Evolutionary conservation across 2,113 vertebrate genomes (phyloP).

Genomic region (Catharus fuscescens): DNA sequence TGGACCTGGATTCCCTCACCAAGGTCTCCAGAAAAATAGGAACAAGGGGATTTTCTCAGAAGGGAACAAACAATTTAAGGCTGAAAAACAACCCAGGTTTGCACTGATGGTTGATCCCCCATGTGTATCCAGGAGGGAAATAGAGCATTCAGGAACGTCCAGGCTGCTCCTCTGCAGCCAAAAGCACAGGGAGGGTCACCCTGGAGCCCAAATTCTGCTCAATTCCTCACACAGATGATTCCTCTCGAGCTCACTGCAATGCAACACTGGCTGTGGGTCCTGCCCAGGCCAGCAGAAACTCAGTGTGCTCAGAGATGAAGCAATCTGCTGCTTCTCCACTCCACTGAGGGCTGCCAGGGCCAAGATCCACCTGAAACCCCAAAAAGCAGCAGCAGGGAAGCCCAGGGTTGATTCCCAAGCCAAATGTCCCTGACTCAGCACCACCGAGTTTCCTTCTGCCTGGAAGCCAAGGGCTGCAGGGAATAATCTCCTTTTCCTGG

Average conservation of each 20-base stretch:
- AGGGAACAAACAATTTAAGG: background rate
- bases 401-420: background rate
- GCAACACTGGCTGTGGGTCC: background rate
- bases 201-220: background rate
- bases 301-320: background rate
- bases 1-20: background rate
- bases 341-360: background rate
- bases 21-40: background rate
- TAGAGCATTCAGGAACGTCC: rapidly evolving
- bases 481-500: background rate
- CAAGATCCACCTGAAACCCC: background rate
- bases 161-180: background rate
- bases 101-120: background rate
- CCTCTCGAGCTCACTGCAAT: background rate
- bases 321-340: background rate
- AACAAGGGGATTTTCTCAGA: background rate
- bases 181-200: background rate
- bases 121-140: background rate
- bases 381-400: background rate
- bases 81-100: background rate
- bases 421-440: constrained; percentile 32
- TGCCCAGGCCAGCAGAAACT: background rate
- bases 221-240: rapidly evolving
- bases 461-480: background rate
- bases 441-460: rapidly evolving